Conservation (phyloP, 2,888 invertebrate genomes). For the Spisula subtruncata region DNA sequence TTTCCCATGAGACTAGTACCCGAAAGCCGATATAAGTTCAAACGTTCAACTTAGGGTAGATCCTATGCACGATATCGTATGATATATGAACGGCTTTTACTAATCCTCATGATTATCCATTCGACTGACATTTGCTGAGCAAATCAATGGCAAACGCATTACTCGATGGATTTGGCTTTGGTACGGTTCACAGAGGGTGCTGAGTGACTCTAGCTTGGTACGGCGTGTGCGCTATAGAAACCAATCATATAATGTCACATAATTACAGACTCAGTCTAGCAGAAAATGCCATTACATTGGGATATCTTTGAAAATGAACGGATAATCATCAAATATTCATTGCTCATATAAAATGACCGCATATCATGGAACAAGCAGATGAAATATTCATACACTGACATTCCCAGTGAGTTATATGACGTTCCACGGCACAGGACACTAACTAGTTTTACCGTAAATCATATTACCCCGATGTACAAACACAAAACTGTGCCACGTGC, state of each 20-base stretch:
- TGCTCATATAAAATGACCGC: background rate
- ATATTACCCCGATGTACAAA: background rate
- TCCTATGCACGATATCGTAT: too few species aligned
- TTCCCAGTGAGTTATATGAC: background rate
- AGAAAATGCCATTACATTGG: background rate
- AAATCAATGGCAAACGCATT: background rate
- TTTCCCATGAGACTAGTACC: background rate
- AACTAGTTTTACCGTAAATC: background rate
- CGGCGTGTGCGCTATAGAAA: background rate
- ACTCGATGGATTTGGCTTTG: background rate
- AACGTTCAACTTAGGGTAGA: background rate
- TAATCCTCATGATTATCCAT: background rate
- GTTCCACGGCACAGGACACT: background rate
- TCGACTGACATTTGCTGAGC: background rate
- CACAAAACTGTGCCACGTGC: too few species aligned
- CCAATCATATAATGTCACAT: background rate
- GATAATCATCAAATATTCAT: constrained; percentile 18
- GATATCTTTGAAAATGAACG: background rate
- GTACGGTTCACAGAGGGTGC: background rate
- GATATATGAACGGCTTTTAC: background rate
- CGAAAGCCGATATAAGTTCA: background rate
- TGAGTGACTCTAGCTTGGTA: background rate
- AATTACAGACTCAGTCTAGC: background rate
- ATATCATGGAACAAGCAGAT: background rate
- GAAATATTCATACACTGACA: constrained; percentile 13